A percentile compares a stretch with the other conserved stretches of the same genome.
Evolutionary conservation across 2,888 invertebrate species (phyloP).

Genomic region (Agriopis aurantiaria): DNA sequence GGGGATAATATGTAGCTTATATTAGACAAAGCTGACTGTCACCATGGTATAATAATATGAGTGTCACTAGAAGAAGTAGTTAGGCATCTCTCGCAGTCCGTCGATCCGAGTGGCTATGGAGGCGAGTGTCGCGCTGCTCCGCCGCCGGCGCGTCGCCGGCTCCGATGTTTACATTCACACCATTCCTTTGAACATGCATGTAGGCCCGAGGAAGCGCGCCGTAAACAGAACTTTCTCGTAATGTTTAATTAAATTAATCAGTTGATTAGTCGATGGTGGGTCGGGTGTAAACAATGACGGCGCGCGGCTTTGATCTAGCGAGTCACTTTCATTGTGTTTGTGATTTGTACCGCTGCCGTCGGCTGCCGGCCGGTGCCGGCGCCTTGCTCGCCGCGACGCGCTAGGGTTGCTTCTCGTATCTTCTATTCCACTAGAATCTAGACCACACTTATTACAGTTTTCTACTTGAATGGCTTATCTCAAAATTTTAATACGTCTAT

Average conservation of each 20-base stretch:
- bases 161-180: slow-evolving; percentile 78
- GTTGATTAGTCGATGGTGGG: slow-evolving; percentile 85
- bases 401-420: slow-evolving; percentile 47
- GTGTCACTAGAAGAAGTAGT: too few relatives aligned
- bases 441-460: too few relatives aligned
- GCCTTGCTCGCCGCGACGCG: slow-evolving; percentile 40
- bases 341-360: slow-evolving; percentile 55
- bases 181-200: slow-evolving; percentile 85
- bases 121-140: slow-evolving; percentile 45
- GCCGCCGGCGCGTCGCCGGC: slow-evolving; percentile 64
- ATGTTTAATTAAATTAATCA: slow-evolving; percentile 87
- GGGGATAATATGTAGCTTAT: too few relatives aligned
- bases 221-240: slow-evolving; percentile 86
- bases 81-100: neutral
- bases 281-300: slow-evolving; percentile 80
- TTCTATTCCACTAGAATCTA: neutral
- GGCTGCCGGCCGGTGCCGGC: slow-evolving; percentile 54
- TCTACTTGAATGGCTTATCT: too few relatives aligned
- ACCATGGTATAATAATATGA: too few relatives aligned
- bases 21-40: too few relatives aligned
- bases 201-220: slow-evolving; percentile 85
- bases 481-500: too few relatives aligned
- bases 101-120: slow-evolving; percentile 6
- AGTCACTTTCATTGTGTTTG: slow-evolving; percentile 74
- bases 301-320: slow-evolving; percentile 77